phyloP scores from a whole-genome alignment of 2,888 invertebrate species.

The Hyles lineata region DNA sequence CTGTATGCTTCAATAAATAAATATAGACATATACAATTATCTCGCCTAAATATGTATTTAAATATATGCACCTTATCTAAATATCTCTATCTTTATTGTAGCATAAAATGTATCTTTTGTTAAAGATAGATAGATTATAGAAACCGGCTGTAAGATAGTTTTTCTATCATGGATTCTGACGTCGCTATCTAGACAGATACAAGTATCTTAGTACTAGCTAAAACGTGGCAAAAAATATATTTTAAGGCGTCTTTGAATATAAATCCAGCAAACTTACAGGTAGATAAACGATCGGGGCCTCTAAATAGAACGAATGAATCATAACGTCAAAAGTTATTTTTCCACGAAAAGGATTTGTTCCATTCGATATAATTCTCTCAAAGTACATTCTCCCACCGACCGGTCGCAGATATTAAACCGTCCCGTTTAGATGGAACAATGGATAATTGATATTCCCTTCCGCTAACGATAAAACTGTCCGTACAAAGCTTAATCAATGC shows the following conservation, averaged over 20 bases:
- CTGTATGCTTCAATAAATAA: too few relatives aligned
- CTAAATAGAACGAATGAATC: slow-evolving; percentile 3
- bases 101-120: too few relatives aligned
- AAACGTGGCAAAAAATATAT: too few relatives aligned
- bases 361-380: background rate
- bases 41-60: too few relatives aligned
- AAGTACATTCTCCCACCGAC: background rate
- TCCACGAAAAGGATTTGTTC: slow-evolving; percentile 6
- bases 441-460: slow-evolving; percentile 28
- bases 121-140: too few relatives aligned
- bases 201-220: too few relatives aligned
- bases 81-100: too few relatives aligned
- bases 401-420: slow-evolving; percentile 13
- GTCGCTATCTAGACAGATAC: too few relatives aligned
- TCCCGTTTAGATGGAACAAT: slow-evolving; percentile 22
- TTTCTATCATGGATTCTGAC: too few relatives aligned
- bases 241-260: background rate
- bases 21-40: too few relatives aligned
- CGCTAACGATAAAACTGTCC: slow-evolving; percentile 21
- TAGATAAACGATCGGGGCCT: background rate
- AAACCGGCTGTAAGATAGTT: too few relatives aligned
- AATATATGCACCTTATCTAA: too few relatives aligned
- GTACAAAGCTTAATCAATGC: slow-evolving; percentile 14
- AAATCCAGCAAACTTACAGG: slow-evolving; percentile 9
- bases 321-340: slow-evolving; percentile 1